Base-by-base conservation (phyloP, 1,140 invertebrate genomes). In the Drosophila ercepeae region DNA sequence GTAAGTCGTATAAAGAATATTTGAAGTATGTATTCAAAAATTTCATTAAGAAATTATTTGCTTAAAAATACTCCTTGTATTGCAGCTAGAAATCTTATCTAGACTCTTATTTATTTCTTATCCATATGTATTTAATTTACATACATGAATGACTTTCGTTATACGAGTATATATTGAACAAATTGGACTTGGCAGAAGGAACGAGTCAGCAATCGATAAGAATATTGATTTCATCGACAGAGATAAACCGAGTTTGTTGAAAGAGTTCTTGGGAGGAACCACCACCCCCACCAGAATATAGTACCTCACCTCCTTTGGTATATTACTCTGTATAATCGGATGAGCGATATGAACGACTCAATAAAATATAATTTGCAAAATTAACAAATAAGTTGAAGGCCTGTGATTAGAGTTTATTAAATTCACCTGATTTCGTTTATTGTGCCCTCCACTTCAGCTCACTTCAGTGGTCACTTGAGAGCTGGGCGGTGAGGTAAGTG, bases 361-460 rank as follows among this genome's bases (percentile, higher is more conserved):
- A 77, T 54, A 75, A 79, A 78, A 59, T 74, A 64, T 64, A 70
- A 75, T 72, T 75, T 75, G 60, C 53, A 60, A 78, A 74, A 74
- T 78, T 79, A 76, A 77, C 55, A 76, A 75, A 74, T 70, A 52
- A 71, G 50, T 65, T 46, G 36, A 64, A 32, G 34, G 19, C 64
- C 58, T 29, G 27, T 55, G 78, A 82, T 82, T 82, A 83, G 51
- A 82, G 58, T 83, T 83, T 74, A 83, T 78, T 45, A 83, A 83
- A 83, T 83, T 54, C 78, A 83, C 74, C 63, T 83, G 78, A 82
- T 82, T 82, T 82, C 61, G 52, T 73, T 78, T 78, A 73, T 78
- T 45, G 68, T 36, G 16, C 44, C n/a, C 54, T 39, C 34, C 67
- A 63, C 77, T 63, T 49, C 11, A 63, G 27, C 7, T 25, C 55